A percentile compares a stretch with the other conserved stretches of the same genome.
phyloP scores from a whole-genome alignment of 2,113 vertebrate species.

The Eublepharis macularius region DNA sequence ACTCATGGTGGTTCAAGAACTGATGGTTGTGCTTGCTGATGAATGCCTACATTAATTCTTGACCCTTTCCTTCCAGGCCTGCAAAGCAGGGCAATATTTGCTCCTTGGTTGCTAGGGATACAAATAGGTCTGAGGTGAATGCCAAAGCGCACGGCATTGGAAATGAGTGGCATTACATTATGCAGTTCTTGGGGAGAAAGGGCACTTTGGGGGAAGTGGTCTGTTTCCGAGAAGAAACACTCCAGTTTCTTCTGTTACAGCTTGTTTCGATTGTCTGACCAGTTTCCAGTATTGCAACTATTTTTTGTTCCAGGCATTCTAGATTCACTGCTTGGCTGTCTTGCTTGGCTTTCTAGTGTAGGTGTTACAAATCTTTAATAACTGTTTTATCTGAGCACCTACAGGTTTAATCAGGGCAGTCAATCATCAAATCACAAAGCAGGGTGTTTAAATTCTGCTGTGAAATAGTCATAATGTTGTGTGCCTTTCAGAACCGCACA shows the following conservation, averaged over 20 bases:
- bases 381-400: slow-evolving; percentile 8
- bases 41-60: no score
- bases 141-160: no score
- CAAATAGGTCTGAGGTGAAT: no score
- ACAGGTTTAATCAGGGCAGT: background rate
- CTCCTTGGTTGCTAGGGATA: no score
- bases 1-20: background rate
- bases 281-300: background rate
- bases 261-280: background rate
- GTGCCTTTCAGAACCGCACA: background rate
- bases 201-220: no score
- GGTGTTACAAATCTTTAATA: background rate
- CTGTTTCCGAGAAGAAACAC: no score
- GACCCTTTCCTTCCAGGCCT: no score
- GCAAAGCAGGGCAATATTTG: no score
- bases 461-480: background rate
- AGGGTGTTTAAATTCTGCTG: background rate
- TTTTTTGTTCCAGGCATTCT: background rate
- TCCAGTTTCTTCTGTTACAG: no score
- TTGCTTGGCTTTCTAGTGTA: background rate
- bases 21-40: no score
- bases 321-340: background rate
- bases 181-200: no score
- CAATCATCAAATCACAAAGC: background rate
- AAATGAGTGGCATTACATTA: no score